Percentiles rank a stretch among this genome's conserved stretches.
phyloP scores from a whole-genome alignment of 1,140 invertebrate species.

The Papilio polyxenes region DNA sequence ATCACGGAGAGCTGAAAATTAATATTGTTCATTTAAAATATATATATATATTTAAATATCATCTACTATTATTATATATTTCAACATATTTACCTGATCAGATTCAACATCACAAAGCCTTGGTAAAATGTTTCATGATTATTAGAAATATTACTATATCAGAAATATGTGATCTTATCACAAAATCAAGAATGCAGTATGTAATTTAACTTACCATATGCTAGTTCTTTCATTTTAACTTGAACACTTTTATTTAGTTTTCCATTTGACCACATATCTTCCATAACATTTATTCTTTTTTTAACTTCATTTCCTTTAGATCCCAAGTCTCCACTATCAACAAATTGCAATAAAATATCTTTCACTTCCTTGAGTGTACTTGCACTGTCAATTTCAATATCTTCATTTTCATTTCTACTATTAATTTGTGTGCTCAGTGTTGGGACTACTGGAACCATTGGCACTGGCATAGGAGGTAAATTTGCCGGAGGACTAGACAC shows the following conservation, averaged over 20 bases:
- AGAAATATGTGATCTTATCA: neutral
- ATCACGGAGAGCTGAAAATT: slow-evolving; percentile 73
- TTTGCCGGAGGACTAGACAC: slow-evolving; percentile 46
- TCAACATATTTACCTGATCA: no score
- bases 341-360: slow-evolving; percentile 59
- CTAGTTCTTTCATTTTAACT: slow-evolving; percentile 71
- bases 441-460: slow-evolving; percentile 42
- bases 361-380: slow-evolving; percentile 64
- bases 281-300: slow-evolving; percentile 74
- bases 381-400: slow-evolving; percentile 58
- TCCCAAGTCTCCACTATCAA: slow-evolving; percentile 72
- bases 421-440: slow-evolving; percentile 44
- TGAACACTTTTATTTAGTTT: slow-evolving; percentile 75
- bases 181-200: neutral
- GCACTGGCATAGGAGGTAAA: slow-evolving; percentile 56
- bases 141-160: no score
- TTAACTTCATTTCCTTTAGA: slow-evolving; percentile 75
- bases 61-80: neutral
- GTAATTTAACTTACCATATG: slow-evolving; percentile 65
- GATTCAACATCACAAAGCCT: no score
- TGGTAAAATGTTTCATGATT: no score
- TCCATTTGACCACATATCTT: slow-evolving; percentile 78
- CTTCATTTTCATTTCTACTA: slow-evolving; percentile 41
- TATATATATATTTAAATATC: neutral
- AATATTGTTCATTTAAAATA: slow-evolving; percentile 56